Conservation (phyloP, 2,888 invertebrate species). For the Eucera pruinosa region DNA sequence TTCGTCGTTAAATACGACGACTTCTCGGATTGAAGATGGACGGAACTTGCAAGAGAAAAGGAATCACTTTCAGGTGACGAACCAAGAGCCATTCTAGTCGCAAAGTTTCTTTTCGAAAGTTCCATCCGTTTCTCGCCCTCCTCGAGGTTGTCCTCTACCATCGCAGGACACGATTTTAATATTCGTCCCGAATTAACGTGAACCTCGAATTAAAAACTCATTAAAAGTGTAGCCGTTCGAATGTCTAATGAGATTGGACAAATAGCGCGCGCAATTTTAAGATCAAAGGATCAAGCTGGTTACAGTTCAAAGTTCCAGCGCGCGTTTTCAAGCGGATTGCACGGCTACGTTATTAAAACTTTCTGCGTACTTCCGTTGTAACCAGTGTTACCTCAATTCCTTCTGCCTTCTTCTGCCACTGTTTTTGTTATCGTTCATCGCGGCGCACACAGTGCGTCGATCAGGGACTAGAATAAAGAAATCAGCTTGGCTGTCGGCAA, state of each 20-base stretch:
- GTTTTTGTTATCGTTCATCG: too few relatives aligned
- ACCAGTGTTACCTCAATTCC: neutral
- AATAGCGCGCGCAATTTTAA: conserved; percentile 27
- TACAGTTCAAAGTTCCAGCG: conserved; percentile 28
- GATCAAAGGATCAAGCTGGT: conserved; percentile 27
- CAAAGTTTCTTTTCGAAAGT: conserved; percentile 18
- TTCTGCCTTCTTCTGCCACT: neutral
- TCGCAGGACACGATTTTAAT: conserved; percentile 26
- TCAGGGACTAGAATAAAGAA: too few relatives aligned
- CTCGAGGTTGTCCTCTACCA: neutral
- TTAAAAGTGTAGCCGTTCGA: conserved; percentile 27
- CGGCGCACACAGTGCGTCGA: too few relatives aligned
- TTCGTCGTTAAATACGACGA: conserved; percentile 19
- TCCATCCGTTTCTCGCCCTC: neutral
- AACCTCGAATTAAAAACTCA: conserved; percentile 41
- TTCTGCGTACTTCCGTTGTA: neutral
- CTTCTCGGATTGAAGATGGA: conserved; percentile 1
- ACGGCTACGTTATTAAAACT: conserved; percentile 40
- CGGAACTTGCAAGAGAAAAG: neutral
- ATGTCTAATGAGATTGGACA: conserved; percentile 14
- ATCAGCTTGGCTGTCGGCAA: too few relatives aligned
- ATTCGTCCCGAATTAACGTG: conserved; percentile 23
- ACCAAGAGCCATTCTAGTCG: conserved; percentile 1
- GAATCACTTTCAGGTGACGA: conserved; percentile 14
- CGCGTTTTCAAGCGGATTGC: neutral